A percentile compares a stretch with the other conserved stretches of the same genome.
Evolutionary conservation across 2,113 vertebrate species (phyloP).

Genomic region (Neofelis nebulosa): DNA sequence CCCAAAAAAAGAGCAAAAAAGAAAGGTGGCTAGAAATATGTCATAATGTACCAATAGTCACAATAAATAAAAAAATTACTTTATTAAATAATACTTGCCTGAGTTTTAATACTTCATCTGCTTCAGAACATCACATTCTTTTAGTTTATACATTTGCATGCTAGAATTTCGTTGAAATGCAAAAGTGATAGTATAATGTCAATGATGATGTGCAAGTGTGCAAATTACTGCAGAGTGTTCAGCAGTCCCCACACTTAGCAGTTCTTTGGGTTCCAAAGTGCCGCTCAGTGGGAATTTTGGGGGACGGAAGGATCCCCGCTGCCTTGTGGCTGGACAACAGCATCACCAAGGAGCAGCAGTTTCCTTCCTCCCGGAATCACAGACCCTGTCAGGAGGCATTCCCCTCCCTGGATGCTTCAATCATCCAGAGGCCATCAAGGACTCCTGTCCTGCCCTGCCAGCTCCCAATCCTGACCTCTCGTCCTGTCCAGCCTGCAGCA

Average conservation of each 20-base stretch:
- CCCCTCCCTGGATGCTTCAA: fast-evolving
- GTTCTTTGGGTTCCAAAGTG: background rate
- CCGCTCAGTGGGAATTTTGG: background rate
- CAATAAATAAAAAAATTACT: background rate
- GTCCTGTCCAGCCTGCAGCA: background rate
- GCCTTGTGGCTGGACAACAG: background rate
- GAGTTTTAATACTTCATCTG: background rate
- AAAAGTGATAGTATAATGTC: background rate
- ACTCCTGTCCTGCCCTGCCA: no score
- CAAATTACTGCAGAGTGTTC: background rate
- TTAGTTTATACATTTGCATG: background rate
- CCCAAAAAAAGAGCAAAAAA: background rate
- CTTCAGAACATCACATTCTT: background rate
- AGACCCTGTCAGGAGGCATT: no score
- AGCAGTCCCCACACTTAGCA: background rate
- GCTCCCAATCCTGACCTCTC: background rate
- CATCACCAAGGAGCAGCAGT: background rate
- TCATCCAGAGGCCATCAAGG: no score
- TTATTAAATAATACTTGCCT: background rate
- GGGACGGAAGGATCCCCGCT: background rate
- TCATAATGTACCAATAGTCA: background rate
- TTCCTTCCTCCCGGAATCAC: background rate
- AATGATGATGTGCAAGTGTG: background rate
- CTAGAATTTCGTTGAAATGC: background rate
- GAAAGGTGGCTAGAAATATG: background rate